Evolutionary conservation across 2,113 vertebrate species (phyloP), one percentile per base, ranked within the genome.

Genomic region (Saccopteryx bilineata): DNA sequence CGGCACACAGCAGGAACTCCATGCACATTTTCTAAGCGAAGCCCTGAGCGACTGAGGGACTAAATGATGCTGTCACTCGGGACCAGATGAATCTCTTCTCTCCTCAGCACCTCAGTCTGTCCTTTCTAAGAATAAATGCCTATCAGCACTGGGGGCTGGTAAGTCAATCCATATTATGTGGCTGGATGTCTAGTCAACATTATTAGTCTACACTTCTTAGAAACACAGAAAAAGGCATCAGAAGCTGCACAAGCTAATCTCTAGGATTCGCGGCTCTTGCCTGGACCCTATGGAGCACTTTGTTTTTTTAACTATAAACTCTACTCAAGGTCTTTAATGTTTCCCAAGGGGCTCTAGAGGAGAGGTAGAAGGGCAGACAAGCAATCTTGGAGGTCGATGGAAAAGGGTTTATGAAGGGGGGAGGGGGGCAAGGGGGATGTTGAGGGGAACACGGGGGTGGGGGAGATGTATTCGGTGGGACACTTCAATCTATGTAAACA

Each of bases 221-320:
- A 60, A 79, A 81, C 76, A 87, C 5, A 71, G 86, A 76, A 0
- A 1, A 90, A 78, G 72, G 19, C 4, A 58, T 1, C 46, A 14
- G 50, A 90, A 72, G 50, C 76, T 89, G 48, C 14, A n/a, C 61
- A 80, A 18, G 48, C 66, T 87, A 72, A 88, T 79, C 54, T 90
- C 87, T 23, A 95, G 80, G 56, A 86, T 79, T 86, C 61, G 87
- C 0, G n/a, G 72, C 56, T 96, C 83, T 71, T 28, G 90, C 54
- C 89, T 54, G 33, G 61, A 65, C 60, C 81, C 8, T 0, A 10
- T 90, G 58, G 26, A 90, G 46, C 23, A 72, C 8, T 92, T 74
- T 68, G 39, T 46, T 97, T 91, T 84, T 87, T 63, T 68, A 48
- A 90, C 23, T 26, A n/a, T 7, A 86, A 89, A 33, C 66, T 72